Base-by-base conservation (phyloP, 2,797 vertebrate species). In the Champsocephalus esox region DNA sequence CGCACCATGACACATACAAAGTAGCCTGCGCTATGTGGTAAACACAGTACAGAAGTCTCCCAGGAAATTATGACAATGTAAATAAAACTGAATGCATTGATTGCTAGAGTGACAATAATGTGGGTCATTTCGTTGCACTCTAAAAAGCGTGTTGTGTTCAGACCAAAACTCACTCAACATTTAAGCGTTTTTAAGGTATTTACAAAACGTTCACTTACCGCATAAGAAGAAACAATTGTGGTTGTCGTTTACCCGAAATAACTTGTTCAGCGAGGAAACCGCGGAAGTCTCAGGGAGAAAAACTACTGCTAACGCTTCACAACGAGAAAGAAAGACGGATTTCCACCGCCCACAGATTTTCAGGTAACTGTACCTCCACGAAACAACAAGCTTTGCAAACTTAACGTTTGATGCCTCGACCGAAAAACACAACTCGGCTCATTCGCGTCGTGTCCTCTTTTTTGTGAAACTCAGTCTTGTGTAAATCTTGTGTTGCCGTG, bases 201-300 rank as follows among this genome's bases (percentile, higher is more conserved):
- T 11, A 70, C 32, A 41, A 85, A 74, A 59, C 24, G 6, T 10
- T 5, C 61, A 90, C 92, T 93, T 81, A 94, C 94, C 91, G 87
- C 93, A 95, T 94, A 94, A 70, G 93, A 91, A 54, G 85, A 78
- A 83, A 67, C 64, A 50, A 70, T 63, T 45, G 71, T 48, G 57
- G 16, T 43, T 46, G 75, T 52, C 51, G 79, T 82, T 74, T 66
- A 62, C 79, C 63, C 48, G 69, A 49, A 65, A 21, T 56, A 82
- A 86, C 62, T 83, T 73, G 73, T 70, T 84, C 65, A n/a, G 54
- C 73, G 66, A 84, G 59, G 69, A 54, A 80, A 93, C 89, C 79
- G 81, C 94, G 94, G 94, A 95, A 94, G 93, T 95, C 85, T 82
- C 68, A 14, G 11, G 19, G 61, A 59, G 32, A 83, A 82, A 88